phyloP scores from a whole-genome alignment of 2,797 vertebrate genomes.

The Echeneis naucrates region DNA sequence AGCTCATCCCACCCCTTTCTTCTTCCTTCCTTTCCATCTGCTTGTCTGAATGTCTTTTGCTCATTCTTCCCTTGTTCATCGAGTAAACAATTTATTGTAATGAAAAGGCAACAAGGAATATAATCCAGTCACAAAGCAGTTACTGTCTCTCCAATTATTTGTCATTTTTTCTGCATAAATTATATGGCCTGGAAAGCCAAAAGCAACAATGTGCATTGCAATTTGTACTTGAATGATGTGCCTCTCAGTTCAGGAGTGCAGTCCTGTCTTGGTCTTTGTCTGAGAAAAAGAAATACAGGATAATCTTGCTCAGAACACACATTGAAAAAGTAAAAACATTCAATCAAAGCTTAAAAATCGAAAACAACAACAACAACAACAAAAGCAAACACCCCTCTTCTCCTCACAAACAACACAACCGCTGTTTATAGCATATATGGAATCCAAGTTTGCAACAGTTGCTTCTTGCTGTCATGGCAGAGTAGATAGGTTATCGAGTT shows the following conservation, averaged over 20 bases:
- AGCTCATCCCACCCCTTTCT: slow-evolving; percentile 42
- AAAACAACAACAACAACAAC: not conserved
- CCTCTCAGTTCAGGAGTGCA: not conserved
- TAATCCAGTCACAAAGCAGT: slow-evolving; percentile 43
- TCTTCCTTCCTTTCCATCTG: slow-evolving; percentile 52
- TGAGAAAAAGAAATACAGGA: slow-evolving; percentile 15
- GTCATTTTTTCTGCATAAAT: slow-evolving; percentile 11
- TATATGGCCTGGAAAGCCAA: not conserved
- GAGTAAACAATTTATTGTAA: slow-evolving; percentile 42
- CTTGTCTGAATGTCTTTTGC: slow-evolving; percentile 33
- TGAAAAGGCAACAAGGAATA: slow-evolving; percentile 36
- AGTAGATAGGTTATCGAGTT: not conserved
- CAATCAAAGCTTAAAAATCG: not conserved
- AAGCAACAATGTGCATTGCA: not conserved
- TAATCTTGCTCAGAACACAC: slow-evolving; percentile 1
- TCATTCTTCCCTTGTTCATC: slow-evolving; percentile 34
- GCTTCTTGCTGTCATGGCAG: not conserved
- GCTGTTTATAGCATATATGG: slow-evolving; percentile 11
- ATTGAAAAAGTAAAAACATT: not conserved
- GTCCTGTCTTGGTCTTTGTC: slow-evolving; percentile 1
- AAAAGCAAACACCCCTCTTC: not conserved
- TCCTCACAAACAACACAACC: not conserved
- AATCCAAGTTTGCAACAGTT: slow-evolving; percentile 1
- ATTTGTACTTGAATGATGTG: slow-evolving; percentile 25
- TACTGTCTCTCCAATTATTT: slow-evolving; percentile 37